Percentiles rank a stretch among this genome's conserved stretches.
Evolutionary conservation across 35 echinoderm and acorn worm genomes (phyloP).

Genomic region (Nesometra sesokonis): DNA sequence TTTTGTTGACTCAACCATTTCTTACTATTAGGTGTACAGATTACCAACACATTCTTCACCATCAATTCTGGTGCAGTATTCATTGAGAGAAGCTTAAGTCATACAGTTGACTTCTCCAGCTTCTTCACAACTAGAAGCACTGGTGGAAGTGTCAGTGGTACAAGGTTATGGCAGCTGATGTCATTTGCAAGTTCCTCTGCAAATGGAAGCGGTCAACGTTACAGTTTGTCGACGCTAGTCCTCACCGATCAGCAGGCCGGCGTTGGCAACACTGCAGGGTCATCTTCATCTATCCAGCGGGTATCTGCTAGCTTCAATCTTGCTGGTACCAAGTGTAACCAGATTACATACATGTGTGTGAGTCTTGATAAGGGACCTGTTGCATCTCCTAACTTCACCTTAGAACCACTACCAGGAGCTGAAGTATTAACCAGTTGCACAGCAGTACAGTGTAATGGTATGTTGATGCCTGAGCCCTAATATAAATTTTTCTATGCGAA

Average conservation of each 20-base stretch:
- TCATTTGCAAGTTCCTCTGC: conserved; percentile 9
- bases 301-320: not conserved
- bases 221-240: not conserved
- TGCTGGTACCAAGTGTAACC: conserved; percentile 6
- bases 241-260: not conserved
- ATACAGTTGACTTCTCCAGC: not conserved
- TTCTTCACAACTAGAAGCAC: not conserved
- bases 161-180: conserved; percentile 38
- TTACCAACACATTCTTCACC: not conserved
- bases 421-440: conserved; percentile 31
- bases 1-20: not conserved
- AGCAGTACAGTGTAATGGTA: conserved; percentile 42
- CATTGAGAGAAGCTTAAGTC: not conserved
- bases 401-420: not conserved
- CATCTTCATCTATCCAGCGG: not conserved
- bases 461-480: no score
- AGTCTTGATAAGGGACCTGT: conserved; percentile 16
- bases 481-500: no score
- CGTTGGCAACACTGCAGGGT: conserved; percentile 6
- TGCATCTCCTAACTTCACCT: conserved; percentile 8
- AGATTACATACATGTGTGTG: conserved; percentile 45
- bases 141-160: conserved; percentile 8
- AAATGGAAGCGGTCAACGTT: not conserved
- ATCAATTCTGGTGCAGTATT: not conserved
- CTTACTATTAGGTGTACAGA: not conserved